Evolutionary conservation across 2,888 invertebrate genomes (phyloP).

Genomic region (Eilema sororculum): DNA sequence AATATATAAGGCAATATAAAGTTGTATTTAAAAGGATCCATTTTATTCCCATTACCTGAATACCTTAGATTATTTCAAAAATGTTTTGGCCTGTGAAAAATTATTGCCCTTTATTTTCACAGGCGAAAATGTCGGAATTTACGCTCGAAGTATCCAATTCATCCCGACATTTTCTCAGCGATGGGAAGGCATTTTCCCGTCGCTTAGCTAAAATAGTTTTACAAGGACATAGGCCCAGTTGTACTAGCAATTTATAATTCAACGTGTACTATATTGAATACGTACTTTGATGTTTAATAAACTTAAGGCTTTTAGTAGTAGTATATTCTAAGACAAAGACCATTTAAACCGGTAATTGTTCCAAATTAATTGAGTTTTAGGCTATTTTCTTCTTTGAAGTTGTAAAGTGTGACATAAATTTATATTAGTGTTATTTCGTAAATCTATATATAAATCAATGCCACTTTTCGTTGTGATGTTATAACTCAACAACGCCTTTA

Average conservation of each 20-base stretch:
- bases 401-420: not conserved
- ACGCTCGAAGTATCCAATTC: constrained; percentile 2
- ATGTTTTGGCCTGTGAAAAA: constrained; percentile 8
- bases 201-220: not conserved
- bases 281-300: not conserved
- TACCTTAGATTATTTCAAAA: constrained; percentile 5
- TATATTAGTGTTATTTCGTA: not conserved
- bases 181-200: not conserved
- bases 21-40: not conserved
- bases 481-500: too few relatives aligned
- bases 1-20: not conserved
- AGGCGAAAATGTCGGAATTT: constrained; percentile 6
- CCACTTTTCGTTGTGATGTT: too few relatives aligned
- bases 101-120: constrained; percentile 8
- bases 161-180: not conserved
- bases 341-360: not conserved
- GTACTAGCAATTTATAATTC: not conserved
- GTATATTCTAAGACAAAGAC: not conserved
- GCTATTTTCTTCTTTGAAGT: not conserved
- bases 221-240: not conserved
- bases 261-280: constrained; percentile 1
- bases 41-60: not conserved
- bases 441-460: too few relatives aligned
- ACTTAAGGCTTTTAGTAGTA: not conserved
- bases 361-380: not conserved